phyloP scores from a whole-genome alignment of 1,140 invertebrate species.

The Rhopalosiphum maidis region DNA sequence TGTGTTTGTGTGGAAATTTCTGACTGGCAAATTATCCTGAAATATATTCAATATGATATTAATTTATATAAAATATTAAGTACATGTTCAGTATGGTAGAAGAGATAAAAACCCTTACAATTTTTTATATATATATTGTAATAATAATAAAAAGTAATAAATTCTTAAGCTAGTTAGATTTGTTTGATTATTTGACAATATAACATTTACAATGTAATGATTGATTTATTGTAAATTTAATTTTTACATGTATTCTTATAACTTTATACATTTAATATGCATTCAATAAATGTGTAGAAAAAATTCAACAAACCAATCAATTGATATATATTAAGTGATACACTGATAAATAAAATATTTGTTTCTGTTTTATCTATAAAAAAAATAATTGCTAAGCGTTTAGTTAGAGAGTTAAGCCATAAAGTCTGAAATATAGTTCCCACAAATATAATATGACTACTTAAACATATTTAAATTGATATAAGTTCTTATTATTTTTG shows the following conservation, averaged over 20 bases:
- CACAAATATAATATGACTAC: background rate
- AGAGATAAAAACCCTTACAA: background rate
- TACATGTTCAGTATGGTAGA: background rate
- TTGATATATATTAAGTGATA: background rate
- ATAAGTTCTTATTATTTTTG: background rate
- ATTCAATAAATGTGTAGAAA: background rate
- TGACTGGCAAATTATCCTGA: constrained; percentile 36
- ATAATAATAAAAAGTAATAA: no score
- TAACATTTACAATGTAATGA: no score
- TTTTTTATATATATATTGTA: no score
- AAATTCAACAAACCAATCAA: background rate
- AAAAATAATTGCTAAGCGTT: background rate
- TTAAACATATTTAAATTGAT: background rate
- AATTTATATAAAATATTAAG: background rate
- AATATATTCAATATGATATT: background rate
- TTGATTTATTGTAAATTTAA: no score
- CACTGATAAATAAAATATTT: background rate
- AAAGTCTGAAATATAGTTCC: background rate
- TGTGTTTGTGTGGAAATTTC: constrained; percentile 54
- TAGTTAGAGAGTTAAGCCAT: background rate
- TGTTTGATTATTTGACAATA: no score
- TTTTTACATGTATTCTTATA: background rate
- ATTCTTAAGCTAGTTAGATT: no score
- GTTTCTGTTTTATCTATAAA: background rate
- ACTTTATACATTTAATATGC: background rate